phyloP scores from a whole-genome alignment of 1,140 invertebrate genomes.

The Drosophila ohnishii region DNA sequence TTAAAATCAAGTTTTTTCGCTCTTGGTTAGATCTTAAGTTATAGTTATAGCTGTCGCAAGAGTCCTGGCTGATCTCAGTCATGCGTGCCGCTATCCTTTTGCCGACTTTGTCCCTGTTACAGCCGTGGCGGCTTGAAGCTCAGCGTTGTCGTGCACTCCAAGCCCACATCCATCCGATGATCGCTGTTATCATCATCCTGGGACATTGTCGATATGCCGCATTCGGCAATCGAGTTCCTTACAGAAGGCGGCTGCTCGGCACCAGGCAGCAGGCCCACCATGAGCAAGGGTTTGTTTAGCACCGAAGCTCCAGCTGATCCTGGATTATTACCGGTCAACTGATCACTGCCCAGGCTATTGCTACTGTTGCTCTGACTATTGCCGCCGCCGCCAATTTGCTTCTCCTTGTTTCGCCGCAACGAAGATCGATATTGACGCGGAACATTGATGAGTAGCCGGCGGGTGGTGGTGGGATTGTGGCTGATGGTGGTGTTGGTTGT shows the following conservation, averaged over 20 bases:
- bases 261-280: conserved; percentile 67
- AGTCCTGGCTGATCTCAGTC: conserved; percentile 37
- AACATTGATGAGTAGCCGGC: conserved; percentile 86
- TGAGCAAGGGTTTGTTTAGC: conserved; percentile 62
- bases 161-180: conserved; percentile 56
- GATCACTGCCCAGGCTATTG: conserved; percentile 67
- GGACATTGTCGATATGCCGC: conserved; percentile 41
- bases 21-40: conserved; percentile 37
- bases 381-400: conserved; percentile 74
- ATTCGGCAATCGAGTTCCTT: conserved; percentile 75
- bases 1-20: conserved; percentile 5
- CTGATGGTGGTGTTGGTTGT: conserved; percentile 4
- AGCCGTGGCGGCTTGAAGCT: conserved; percentile 72
- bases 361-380: conserved; percentile 72
- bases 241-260: conserved; percentile 72
- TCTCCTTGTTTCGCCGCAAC: conserved; percentile 88
- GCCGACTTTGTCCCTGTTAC: conserved; percentile 58
- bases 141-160: conserved; percentile 67
- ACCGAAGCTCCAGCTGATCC: conserved; percentile 11
- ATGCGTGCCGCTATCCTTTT: neutral
- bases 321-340: conserved; percentile 42
- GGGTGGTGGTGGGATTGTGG: conserved; percentile 83
- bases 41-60: conserved; percentile 21
- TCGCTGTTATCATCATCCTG: conserved; percentile 31
- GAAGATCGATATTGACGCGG: conserved; percentile 87